A percentile compares a stretch with the other conserved stretches of the same genome.
Evolutionary conservation across 2,113 vertebrate species (phyloP).

Genomic region (Anguilla japonica): DNA sequence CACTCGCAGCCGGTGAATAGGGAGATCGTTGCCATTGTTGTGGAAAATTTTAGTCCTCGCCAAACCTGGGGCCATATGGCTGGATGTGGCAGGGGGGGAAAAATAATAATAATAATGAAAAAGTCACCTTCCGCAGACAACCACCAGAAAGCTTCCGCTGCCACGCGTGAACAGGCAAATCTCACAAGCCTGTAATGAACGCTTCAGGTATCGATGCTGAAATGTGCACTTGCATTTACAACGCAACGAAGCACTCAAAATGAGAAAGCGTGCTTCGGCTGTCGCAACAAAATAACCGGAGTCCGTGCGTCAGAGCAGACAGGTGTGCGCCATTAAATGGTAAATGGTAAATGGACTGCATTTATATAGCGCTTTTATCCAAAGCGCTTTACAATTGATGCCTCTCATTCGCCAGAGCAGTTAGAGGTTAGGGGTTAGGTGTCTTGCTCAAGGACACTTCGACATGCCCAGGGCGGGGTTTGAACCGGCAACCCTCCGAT

Average conservation of each 20-base stretch:
- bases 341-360: too few relatives aligned
- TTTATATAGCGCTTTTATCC: too few relatives aligned
- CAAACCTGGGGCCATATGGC: constrained; percentile 62
- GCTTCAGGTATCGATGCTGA: neutral
- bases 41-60: constrained; percentile 64
- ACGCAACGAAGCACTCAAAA: neutral
- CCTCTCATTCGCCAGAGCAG: too few relatives aligned
- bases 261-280: neutral
- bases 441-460: too few relatives aligned
- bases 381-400: too few relatives aligned
- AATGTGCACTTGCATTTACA: neutral
- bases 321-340: neutral
- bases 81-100: constrained; percentile 46
- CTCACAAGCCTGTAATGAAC: neutral
- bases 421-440: too few relatives aligned
- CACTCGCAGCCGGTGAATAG: constrained; percentile 48
- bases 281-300: neutral
- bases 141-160: constrained; percentile 17
- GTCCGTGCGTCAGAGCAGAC: neutral
- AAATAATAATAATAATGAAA: neutral
- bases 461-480: too few relatives aligned
- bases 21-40: constrained; percentile 56
- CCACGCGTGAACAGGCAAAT: constrained; percentile 29
- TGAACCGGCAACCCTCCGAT: too few relatives aligned
- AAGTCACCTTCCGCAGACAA: constrained; percentile 46